Conservation (phyloP, 2,113 vertebrate genomes). For the Bos taurus region ARS-UCD2.0 NC_037332.1:91029501-91030000, state of each 20-base stretch:
- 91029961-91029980: not conserved
- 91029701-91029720: not conserved
- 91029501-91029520: not conserved
- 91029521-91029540: not conserved
- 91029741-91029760: not conserved
- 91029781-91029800: accelerated
- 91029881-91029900: not conserved
- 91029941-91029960: not conserved
- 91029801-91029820: not conserved
- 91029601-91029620: not conserved
- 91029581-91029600: not conserved
- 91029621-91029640: not conserved
- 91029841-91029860: not conserved
- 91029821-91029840: not conserved
- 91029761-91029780: not conserved
- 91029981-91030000: not conserved
- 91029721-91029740: not conserved
- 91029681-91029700: not conserved
- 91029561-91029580: not conserved
- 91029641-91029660: not conserved
- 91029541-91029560: not conserved
- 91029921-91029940: not conserved
- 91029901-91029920: not conserved
- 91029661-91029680: not conserved
- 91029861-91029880: not conserved